A percentile compares a stretch with the other conserved stretches of the same genome.
Evolutionary conservation across 2,797 vertebrate genomes (phyloP).

Genomic region (Chelidonichthys spinosus): DNA sequence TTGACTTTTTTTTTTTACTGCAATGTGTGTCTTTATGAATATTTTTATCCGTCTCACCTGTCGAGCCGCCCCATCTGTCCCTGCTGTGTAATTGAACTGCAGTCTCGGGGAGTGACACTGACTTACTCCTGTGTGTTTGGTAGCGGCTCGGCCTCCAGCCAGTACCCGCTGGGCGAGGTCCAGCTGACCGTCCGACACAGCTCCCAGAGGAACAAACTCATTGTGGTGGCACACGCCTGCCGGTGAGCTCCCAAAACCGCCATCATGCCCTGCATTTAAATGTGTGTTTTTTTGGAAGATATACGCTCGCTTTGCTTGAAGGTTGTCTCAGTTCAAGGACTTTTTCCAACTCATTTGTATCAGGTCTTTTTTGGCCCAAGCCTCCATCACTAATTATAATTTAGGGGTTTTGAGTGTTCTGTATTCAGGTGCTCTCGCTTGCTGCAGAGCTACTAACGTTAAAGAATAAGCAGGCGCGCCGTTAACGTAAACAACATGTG

Average conservation of each 20-base stretch:
- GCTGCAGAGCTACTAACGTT: background rate
- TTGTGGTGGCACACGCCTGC: conserved; percentile 96
- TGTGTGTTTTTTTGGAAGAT: background rate
- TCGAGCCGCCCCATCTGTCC: background rate
- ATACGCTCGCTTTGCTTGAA: conserved; percentile 5
- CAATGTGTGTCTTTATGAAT: conserved; percentile 15
- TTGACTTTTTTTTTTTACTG: background rate
- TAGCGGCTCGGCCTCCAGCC: conserved; percentile 90
- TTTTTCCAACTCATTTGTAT: background rate
- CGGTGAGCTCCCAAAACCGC: conserved; percentile 81
- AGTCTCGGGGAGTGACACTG: conserved; percentile 38
- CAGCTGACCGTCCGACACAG: conserved; percentile 96
- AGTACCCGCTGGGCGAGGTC: conserved; percentile 93
- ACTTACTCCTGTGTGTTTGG: conserved; percentile 63
- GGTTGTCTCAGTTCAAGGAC: conserved; percentile 7
- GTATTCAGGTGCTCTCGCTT: background rate
- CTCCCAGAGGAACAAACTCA: conserved; percentile 96
- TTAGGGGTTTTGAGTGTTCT: background rate
- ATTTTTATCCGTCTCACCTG: conserved; percentile 18
- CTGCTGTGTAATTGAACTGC: conserved; percentile 8
- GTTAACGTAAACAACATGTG: conserved; percentile 26
- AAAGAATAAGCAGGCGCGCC: background rate
- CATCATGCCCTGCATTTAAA: conserved; percentile 2
- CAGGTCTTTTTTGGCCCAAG: conserved; percentile 5
- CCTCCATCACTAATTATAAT: background rate